These are phyloP conservation scores for Whitmania pigra DNA, from an alignment of 1,140 invertebrate genomes.

Conservation along the genomic window DNA sequence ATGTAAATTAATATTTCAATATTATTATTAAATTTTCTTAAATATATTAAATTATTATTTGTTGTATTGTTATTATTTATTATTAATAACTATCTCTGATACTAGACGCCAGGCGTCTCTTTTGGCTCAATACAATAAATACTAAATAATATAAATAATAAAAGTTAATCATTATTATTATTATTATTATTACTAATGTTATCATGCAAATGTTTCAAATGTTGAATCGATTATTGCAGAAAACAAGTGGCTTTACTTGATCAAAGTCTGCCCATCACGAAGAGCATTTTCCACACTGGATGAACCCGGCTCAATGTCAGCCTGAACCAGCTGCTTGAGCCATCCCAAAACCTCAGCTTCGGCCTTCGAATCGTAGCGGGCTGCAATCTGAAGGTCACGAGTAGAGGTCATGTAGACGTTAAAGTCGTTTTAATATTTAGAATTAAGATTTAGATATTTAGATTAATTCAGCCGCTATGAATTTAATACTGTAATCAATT, in stretches of 20 bases:
- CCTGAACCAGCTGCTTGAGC: conserved; percentile 6
- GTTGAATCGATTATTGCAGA: no score
- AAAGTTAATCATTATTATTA: no score
- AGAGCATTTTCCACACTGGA: conserved; percentile 16
- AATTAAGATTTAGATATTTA: no score
- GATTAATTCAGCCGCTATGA: not conserved
- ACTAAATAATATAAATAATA: no score
- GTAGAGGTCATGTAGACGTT: not conserved
- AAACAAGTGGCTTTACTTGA: conserved; percentile 2
- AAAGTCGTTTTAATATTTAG: not conserved
- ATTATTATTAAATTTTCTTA: not conserved
- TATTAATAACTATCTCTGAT: no score
- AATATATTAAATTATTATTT: no score
- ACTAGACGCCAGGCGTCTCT: no score
- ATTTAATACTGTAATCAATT: not conserved
- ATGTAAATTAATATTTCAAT: not conserved
- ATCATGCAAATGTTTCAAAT: no score
- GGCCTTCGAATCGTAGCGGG: conserved; percentile 14
- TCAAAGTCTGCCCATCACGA: not conserved
- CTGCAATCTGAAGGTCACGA: conserved; percentile 13
- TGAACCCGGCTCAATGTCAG: conserved; percentile 9
- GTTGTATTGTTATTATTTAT: no score
- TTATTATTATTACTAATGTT: no score
- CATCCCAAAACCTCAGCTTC: conserved; percentile 15
- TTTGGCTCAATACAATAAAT: no score